Evolutionary conservation across 2,797 vertebrate species (phyloP), one percentile per base, ranked within the genome.

Genomic region (Aythya fuligula): DNA sequence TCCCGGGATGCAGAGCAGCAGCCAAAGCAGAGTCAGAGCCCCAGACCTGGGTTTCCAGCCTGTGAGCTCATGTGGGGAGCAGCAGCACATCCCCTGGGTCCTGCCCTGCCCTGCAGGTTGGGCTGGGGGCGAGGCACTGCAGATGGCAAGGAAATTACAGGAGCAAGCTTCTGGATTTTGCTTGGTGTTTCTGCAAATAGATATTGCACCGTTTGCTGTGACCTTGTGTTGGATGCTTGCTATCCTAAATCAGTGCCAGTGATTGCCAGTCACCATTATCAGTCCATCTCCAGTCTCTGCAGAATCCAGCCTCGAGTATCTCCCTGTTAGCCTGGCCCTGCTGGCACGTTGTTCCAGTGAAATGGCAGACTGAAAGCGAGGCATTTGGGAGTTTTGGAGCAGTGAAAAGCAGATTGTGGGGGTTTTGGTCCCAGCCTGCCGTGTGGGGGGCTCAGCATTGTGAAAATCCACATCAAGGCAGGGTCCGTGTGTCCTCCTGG

Each of bases 391-490:
- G 5, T 2, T 3, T 30, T 18, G 32, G 41, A 43, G 25, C 5
- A 20, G 53, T 5, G 20, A 34, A 27, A 12, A 27, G 45, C 34
- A 19, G 43, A 4, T 47, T 12, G 2, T 0, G 39, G 45, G 20
- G 54, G 77, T 28, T 9, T 53, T 1, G 20, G 81, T 7, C 18
- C 0, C 1, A 6, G 27, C 9, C 27, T 25, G 72, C 75, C 41
- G 53, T 8, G 1, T 1, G 2, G 14, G 38, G 41, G 30, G 22
- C 72, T 32, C 0, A 0, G 75, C 6, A 0, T 6, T 6, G 0
- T 3, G 24, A 16, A 39, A 9, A 25, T 3, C 47, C 13, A 0
- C 5, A 2, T 1, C 8, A 30, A 47, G 47, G n/a, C 43, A 2
- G 51, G 61, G 13, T 34, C 70, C 3, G 21, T 5, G 4, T 1